Conservation (phyloP, 1,140 invertebrate species). For the Bombyx mori region ASM3026992v2 NC_085126.1:7491501-7492000, state of each 20-base stretch:
- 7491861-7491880: constrained; percentile 34
- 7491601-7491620: no score
- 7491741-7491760: constrained; percentile 44
- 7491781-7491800: constrained; percentile 61
- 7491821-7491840: constrained; percentile 57
- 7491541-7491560: no score
- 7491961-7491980: constrained; percentile 49
- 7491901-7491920: constrained; percentile 67
- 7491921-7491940: constrained; percentile 52
- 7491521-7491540: no score
- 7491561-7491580: no score
- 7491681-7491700: neutral
- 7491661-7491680: no score
- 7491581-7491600: no score
- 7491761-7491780: constrained; percentile 59
- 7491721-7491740: constrained; percentile 43
- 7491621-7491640: no score
- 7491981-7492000: constrained; percentile 1
- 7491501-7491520: no score
- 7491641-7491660: no score
- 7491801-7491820: constrained; percentile 58
- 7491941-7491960: constrained; percentile 46
- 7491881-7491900: constrained; percentile 48
- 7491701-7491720: neutral
- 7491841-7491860: constrained; percentile 50